Base-by-base conservation (phyloP, 1,140 invertebrate species). In the Diachasmimorpha longicaudata region DNA sequence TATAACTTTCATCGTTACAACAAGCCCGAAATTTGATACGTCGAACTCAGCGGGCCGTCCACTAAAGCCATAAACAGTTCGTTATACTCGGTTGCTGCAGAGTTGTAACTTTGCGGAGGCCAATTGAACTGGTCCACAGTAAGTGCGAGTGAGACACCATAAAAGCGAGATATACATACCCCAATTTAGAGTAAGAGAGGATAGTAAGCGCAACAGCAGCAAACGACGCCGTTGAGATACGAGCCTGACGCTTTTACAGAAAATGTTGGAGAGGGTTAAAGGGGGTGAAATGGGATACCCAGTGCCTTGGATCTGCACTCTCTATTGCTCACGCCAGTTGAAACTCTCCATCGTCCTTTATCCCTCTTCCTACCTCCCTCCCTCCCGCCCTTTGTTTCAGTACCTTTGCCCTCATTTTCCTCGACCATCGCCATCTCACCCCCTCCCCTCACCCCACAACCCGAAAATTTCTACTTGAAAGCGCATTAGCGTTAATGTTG, bases 51-150 rank as follows among this genome's bases (percentile, higher is more conserved):
- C 55, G 31, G n/a, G 39, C 71, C 37, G 71, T 63, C 71, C 58
- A 73, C 36, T 63, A 73, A 55, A 63, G 55, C 72, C 55, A 67
- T 77, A 77, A 77, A 77, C 76, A 77, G 72, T 77, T 71, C 72
- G 68, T 77, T 74, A 70, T 31, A 76, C 74, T 70, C 58, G 74
- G 68, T 21, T 36, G 76, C 23, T 67, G 68, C 48, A 71, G 68
- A 77, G 73, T 77, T 77, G 67, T 52, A 77, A 77, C 76, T 77
- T 77, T 66, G 68, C n/a, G 72, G 25, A 52, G 44, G 55, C 69
- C 42, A 71, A 52, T 52, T 71, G 23, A 25, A 42, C 69, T 19
- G 48, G 69, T 23, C 69, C 23, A 1, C 9, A 52, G 48, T 6
- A 16, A 16, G 48, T 19, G 14, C 6, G 48, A 52, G 48, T 8